Percentiles rank a stretch among this genome's conserved stretches.
Conservation (phyloP, 1,140 invertebrate species). For the Calliopsis andreniformis region DNA sequence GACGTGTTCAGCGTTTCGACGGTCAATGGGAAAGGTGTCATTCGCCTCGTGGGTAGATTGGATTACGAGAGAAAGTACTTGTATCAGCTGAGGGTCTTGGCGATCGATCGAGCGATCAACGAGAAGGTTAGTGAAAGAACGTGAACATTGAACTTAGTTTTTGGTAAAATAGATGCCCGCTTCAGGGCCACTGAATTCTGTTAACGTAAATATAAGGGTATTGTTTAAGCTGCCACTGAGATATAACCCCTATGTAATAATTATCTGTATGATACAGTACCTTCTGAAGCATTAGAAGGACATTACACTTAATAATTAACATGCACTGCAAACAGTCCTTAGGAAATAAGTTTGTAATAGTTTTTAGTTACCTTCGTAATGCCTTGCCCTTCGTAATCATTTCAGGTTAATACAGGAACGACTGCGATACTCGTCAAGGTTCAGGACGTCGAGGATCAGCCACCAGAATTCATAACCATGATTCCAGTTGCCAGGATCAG, state of each 20-base stretch:
- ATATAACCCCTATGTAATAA: constrained; percentile 2
- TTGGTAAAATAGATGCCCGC: neutral
- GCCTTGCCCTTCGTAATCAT: constrained; percentile 48
- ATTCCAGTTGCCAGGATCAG: constrained; percentile 92
- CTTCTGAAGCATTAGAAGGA: neutral
- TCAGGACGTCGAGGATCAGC: constrained; percentile 94
- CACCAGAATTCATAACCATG: constrained; percentile 93
- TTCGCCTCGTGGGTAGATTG: constrained; percentile 88
- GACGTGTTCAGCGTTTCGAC: constrained; percentile 91
- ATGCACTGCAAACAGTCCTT: neutral
- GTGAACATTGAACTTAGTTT: neutral
- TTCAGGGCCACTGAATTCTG: neutral
- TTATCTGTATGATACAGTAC: neutral
- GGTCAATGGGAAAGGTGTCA: constrained; percentile 92
- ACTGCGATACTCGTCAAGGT: constrained; percentile 94
- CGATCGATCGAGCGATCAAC: constrained; percentile 91
- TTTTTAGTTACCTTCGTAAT: constrained; percentile 1
- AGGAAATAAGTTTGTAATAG: neutral
- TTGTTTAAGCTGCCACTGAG: neutral
- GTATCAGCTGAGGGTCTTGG: constrained; percentile 92
- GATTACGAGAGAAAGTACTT: constrained; percentile 95
- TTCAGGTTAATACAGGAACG: constrained; percentile 89
- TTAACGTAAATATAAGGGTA: neutral
- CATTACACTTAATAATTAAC: neutral
- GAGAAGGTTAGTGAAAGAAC: constrained; percentile 80